phyloP scores from a whole-genome alignment of 2,888 invertebrate species.

The Monopis laevigella region DNA sequence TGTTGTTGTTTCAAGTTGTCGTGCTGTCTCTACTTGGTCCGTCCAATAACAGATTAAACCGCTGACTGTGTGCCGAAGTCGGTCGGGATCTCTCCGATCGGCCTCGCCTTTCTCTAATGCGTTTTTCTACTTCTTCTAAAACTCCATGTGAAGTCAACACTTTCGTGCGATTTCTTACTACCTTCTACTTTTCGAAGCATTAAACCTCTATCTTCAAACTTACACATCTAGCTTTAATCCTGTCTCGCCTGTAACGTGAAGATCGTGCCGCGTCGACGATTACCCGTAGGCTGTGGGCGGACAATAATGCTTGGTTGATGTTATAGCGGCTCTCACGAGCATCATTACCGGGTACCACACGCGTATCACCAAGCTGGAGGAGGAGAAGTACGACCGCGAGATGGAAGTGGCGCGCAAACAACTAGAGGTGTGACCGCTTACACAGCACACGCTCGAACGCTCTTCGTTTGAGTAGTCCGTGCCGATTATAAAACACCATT shows the following conservation, averaged over 20 bases:
- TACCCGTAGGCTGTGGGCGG: conserved; percentile 17
- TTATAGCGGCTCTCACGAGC: conserved; percentile 74
- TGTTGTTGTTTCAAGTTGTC: conserved; percentile 49
- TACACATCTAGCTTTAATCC: conserved; percentile 25
- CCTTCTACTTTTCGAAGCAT: conserved; percentile 37
- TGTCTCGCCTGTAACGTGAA: background rate
- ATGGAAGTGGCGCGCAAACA: conserved; percentile 95
- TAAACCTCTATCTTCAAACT: conserved; percentile 42
- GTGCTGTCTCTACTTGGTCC: conserved; percentile 52
- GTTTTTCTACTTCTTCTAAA: conserved; percentile 42
- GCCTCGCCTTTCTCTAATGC: conserved; percentile 41
- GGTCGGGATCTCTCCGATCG: conserved; percentile 24
- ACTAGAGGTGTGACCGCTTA: conserved; percentile 84
- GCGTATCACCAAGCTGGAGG: conserved; percentile 84
- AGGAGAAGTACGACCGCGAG: conserved; percentile 98
- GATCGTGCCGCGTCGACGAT: background rate
- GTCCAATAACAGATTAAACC: conserved; percentile 41
- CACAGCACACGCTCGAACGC: conserved; percentile 45
- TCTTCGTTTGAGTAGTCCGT: conserved; percentile 58
- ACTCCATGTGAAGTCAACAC: conserved; percentile 44
- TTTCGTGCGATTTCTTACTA: conserved; percentile 41
- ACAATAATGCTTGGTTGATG: conserved; percentile 55
- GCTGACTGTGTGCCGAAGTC: conserved; percentile 34
- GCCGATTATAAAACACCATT: conserved; percentile 47
- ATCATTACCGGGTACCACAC: conserved; percentile 82